Evolutionary conservation across 2,888 invertebrate genomes (phyloP).

Genomic region (Apamea epomidion): DNA sequence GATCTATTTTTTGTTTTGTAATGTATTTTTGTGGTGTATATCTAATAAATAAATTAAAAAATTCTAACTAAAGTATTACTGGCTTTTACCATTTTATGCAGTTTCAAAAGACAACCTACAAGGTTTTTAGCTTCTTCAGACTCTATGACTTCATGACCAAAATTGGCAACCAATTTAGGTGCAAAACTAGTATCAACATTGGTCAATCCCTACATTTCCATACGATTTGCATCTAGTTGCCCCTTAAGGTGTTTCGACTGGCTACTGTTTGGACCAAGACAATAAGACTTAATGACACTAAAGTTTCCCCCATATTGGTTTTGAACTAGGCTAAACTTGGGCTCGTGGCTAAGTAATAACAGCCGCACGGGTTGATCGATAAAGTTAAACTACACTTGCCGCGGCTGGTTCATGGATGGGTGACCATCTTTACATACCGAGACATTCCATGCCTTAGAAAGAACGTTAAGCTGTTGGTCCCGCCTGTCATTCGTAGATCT

Average conservation of each 20-base stretch:
- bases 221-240: constrained; percentile 55
- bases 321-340: neutral
- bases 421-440: neutral
- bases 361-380: neutral
- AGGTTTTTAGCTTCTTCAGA: neutral
- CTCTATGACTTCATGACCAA: constrained; percentile 14
- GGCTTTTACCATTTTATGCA: neutral
- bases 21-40: no score
- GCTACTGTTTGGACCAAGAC: constrained; percentile 13
- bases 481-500: no score
- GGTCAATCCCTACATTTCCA: constrained; percentile 53
- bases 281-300: constrained; percentile 15
- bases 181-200: constrained; percentile 35
- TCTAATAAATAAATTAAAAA: no score
- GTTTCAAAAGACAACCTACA: neutral
- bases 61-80: neutral
- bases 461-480: no score
- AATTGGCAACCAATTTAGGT: constrained; percentile 32
- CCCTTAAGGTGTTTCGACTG: constrained; percentile 27
- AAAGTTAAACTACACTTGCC: neutral
- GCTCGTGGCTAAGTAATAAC: neutral
- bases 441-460: no score
- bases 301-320: constrained; percentile 10
- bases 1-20: no score
- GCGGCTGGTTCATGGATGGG: neutral